phyloP scores from a whole-genome alignment of 2,797 vertebrate species.

The Premnoplex brunnescens region DNA sequence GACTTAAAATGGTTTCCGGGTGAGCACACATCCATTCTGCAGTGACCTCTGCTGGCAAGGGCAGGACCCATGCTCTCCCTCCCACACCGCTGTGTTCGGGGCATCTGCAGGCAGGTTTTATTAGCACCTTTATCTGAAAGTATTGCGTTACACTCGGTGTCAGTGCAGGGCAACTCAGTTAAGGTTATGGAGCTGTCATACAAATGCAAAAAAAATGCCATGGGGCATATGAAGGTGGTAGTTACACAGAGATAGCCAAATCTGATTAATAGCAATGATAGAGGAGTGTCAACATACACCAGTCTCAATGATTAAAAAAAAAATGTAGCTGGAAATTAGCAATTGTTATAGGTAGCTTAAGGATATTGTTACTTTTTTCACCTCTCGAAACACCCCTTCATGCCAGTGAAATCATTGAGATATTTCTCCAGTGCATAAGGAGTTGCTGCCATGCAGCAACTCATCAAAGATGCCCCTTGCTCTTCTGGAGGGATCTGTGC shows the following conservation, averaged over 20 bases:
- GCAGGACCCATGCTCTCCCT: background rate
- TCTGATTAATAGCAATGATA: slow-evolving; percentile 44
- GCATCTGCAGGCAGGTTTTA: background rate
- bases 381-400: background rate
- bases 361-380: slow-evolving; percentile 54
- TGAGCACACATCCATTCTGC: slow-evolving; percentile 38
- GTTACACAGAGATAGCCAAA: slow-evolving; percentile 35
- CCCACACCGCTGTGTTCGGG: rapidly evolving
- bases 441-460: background rate
- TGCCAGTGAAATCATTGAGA: slow-evolving; percentile 15
- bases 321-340: slow-evolving; percentile 60
- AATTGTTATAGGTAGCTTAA: slow-evolving; percentile 55
- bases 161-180: background rate
- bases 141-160: background rate
- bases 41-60: slow-evolving; percentile 71
- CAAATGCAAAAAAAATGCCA: background rate
- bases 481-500: slow-evolving; percentile 2
- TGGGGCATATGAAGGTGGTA: slow-evolving; percentile 26
- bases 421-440: background rate
- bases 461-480: background rate
- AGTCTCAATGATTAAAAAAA: slow-evolving; percentile 41
- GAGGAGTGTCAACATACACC: slow-evolving; percentile 21
- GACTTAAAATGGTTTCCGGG: background rate
- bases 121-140: slow-evolving; percentile 9
- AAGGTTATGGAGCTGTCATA: slow-evolving; percentile 18